Percentiles rank a stretch among this genome's conserved stretches.
Evolutionary conservation across 2,113 vertebrate species (phyloP).

Genomic region (Poecile atricapillus): DNA sequence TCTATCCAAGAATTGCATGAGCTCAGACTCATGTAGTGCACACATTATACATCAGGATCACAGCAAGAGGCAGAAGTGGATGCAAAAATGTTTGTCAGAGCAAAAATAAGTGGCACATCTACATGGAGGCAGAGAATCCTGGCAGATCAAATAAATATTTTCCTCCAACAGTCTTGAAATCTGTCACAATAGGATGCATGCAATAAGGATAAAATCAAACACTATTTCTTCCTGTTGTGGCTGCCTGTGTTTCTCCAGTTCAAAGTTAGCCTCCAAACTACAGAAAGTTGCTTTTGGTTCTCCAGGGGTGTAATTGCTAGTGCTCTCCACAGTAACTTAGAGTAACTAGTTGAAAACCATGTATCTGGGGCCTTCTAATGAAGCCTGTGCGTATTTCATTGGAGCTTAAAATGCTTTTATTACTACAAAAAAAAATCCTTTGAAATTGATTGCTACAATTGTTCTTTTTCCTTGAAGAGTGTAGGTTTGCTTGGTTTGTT

Average conservation of each 20-base stretch:
- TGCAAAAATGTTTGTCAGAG: background rate
- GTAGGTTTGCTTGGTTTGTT: background rate
- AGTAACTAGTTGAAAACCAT: background rate
- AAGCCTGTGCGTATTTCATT: background rate
- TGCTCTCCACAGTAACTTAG: background rate
- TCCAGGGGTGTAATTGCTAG: background rate
- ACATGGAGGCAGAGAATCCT: background rate
- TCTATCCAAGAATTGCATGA: background rate
- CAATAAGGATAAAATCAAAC: background rate
- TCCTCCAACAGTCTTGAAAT: background rate
- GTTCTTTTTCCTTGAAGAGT: background rate
- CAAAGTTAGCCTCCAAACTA: background rate
- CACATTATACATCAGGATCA: background rate
- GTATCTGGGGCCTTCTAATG: background rate
- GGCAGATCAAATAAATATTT: background rate
- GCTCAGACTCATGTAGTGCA: background rate
- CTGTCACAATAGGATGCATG: background rate
- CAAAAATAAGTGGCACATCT: background rate
- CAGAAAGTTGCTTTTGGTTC: background rate
- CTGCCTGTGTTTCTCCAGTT: background rate
- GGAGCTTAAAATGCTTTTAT: background rate
- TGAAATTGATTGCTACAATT: background rate
- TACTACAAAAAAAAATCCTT: background rate
- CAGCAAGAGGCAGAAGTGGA: background rate
- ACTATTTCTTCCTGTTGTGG: background rate